Evolutionary conservation across 2,797 vertebrate genomes (phyloP).

Genomic region (Okamejei kenojei): DNA sequence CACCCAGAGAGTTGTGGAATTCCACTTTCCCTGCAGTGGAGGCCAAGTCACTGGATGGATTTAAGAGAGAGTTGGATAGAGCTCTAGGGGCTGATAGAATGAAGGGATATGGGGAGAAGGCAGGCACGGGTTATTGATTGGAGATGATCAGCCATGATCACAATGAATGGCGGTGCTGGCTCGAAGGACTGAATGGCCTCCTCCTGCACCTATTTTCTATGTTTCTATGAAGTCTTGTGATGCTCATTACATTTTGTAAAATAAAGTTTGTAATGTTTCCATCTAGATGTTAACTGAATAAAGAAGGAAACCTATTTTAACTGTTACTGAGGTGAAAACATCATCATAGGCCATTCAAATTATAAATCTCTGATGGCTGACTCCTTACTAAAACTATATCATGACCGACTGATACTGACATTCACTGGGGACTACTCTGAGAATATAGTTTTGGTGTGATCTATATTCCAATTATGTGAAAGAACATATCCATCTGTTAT

Average conservation of each 20-base stretch:
- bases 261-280: background rate
- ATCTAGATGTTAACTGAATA: background rate
- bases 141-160: too few relatives aligned
- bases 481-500: background rate
- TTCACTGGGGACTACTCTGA: background rate
- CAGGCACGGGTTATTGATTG: too few relatives aligned
- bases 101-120: too few relatives aligned
- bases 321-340: background rate
- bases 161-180: too few relatives aligned
- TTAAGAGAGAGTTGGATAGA: too few relatives aligned
- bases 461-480: background rate
- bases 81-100: too few relatives aligned
- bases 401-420: background rate
- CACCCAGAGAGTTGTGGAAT: too few relatives aligned
- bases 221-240: background rate
- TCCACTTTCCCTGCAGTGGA: too few relatives aligned
- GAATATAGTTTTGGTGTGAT: background rate
- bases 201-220: too few relatives aligned
- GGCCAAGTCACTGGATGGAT: too few relatives aligned
- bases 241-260: background rate
- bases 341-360: background rate
- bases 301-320: background rate
- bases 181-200: too few relatives aligned
- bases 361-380: background rate
- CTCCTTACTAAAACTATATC: background rate